phyloP scores from a whole-genome alignment of 2,113 vertebrate genomes.

The Oreochromis niloticus region DNA sequence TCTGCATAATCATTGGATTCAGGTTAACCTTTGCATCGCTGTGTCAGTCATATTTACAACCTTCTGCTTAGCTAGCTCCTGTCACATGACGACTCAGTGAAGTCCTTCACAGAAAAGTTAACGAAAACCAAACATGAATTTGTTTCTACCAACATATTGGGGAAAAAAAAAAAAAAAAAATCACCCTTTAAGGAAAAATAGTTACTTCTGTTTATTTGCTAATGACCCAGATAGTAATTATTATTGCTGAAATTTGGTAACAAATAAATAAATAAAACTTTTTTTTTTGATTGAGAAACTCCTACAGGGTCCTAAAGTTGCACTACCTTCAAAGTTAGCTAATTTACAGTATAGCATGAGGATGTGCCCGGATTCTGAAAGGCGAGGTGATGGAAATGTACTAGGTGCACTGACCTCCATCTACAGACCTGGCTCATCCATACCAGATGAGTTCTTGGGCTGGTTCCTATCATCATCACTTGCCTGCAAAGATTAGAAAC shows the following conservation, averaged over 20 bases:
- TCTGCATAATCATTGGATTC: not conserved
- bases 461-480: conserved; percentile 72
- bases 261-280: not conserved
- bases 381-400: conserved; percentile 41
- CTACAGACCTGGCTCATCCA: conserved; percentile 46
- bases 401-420: conserved; percentile 47
- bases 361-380: not conserved
- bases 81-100: not conserved
- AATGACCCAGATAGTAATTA: not conserved
- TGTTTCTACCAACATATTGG: not conserved
- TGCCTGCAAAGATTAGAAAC: conserved; percentile 70
- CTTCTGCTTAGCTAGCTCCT: not conserved
- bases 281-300: not conserved
- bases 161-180: not conserved
- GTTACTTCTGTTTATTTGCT: not conserved
- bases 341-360: not conserved
- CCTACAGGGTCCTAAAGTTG: not conserved
- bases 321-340: not conserved
- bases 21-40: not conserved
- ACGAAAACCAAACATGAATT: not conserved
- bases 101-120: not conserved
- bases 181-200: not conserved
- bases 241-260: not conserved
- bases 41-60: not conserved
- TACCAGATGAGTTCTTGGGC: conserved; percentile 61